Evolutionary conservation across 2,113 vertebrate species (phyloP).

Genomic region (Myotis davidii): DNA sequence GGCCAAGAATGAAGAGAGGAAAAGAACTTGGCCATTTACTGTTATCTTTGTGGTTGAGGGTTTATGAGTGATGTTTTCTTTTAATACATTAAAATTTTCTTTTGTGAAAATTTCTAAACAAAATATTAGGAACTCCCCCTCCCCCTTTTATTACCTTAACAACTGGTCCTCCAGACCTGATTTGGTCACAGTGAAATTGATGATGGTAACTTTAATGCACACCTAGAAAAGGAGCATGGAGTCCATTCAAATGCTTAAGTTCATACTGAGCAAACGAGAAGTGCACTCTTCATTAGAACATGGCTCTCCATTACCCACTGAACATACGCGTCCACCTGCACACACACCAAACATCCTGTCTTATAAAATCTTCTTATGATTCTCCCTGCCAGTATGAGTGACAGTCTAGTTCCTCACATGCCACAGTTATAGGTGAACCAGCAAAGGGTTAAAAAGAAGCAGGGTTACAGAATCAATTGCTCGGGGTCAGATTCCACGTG

Average conservation of each 20-base stretch:
- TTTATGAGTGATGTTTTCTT: background rate
- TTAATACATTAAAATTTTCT: background rate
- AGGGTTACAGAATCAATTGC: background rate
- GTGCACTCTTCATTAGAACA: background rate
- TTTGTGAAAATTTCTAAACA: conserved; percentile 27
- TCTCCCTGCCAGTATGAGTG: background rate
- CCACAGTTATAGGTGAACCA: background rate
- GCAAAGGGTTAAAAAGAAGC: background rate
- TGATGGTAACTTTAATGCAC: conserved; percentile 95
- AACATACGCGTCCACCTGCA: background rate
- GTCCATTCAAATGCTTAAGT: background rate
- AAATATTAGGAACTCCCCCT: background rate
- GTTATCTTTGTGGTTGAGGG: background rate
- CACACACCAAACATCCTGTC: background rate
- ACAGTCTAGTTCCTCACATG: background rate
- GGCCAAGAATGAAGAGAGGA: background rate
- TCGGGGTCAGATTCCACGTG: background rate
- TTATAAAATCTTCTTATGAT: background rate
- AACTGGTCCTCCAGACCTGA: conserved; percentile 93
- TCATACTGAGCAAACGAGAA: background rate
- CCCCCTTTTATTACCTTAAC: conserved; percentile 84
- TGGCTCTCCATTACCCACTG: background rate
- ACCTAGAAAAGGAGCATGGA: conserved; percentile 83
- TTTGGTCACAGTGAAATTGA: conserved; percentile 93
- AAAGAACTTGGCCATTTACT: background rate